Base-by-base conservation (phyloP, 2,888 invertebrate species). In the Lathronympha strigana region DNA sequence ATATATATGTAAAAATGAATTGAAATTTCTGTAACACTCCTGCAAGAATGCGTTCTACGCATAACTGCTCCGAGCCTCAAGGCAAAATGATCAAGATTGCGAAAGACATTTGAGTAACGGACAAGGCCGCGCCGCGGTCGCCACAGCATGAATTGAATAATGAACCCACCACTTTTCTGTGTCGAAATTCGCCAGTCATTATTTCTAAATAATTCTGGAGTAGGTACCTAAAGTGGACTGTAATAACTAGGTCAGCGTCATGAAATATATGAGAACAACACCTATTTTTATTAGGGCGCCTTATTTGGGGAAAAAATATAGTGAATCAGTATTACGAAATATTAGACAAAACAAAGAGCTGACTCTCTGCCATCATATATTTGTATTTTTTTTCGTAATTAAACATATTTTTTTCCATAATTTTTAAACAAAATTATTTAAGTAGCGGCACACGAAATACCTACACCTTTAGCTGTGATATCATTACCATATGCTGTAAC, bases 181-280 rank as follows among this genome's bases (percentile, higher is more conserved):
- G 72, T 76, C 72, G 66, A 62, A 72, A 75, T 71, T 71, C 64
- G 75, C 76, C 71, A 81, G 79, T 80, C 80, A 79, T 75, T 77
- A 76, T 77, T 74, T 73, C 67, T 72, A 77, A 78, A 79, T 75
- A 74, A 73, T 76, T 73, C 68, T 61, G 67, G 61, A 67, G 66
- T 38, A n/a, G 38, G 38, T 19, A 13, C n/a, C n/a, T n/a, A 63
- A 68, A 69, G 61, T 57, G 66, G 71, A 70, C 63, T 31, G 55
- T 49, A 63, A 57, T 50, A 33, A 57, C 63, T 28, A 13, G 49
- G 49, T 33, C n/a, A n/a, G 31, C n/a, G 63, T 40, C n/a, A 43
- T 9, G n/a, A n/a, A 40, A 43, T 36, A 43, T 55, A 49, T n/a
- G 13, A 19, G 6, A 40, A 55, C 31, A 1, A 45, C 23, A 25